Percentiles rank a stretch among this genome's conserved stretches.
Conservation (phyloP, 2,888 invertebrate species). For the Psococerastis gibbosa region DNA sequence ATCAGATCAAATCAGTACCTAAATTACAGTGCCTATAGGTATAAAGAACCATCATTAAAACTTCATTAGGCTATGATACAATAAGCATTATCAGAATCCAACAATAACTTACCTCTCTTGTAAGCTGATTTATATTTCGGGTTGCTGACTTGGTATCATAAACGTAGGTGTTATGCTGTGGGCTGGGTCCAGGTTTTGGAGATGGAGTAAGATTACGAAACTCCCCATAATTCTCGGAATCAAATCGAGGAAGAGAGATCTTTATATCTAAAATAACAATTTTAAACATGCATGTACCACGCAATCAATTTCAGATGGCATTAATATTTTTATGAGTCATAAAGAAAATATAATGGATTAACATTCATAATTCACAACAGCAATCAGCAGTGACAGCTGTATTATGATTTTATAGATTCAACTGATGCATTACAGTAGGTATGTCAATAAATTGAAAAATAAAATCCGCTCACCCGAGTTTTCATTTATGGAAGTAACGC, state of each 20-base stretch:
- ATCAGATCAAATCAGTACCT: not conserved
- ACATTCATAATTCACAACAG: too few relatives aligned
- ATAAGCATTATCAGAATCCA: too few relatives aligned
- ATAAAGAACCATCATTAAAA: too few relatives aligned
- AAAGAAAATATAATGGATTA: too few relatives aligned
- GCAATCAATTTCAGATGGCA: too few relatives aligned
- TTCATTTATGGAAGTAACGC: not conserved
- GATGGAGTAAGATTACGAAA: not conserved
- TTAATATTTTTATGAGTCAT: too few relatives aligned
- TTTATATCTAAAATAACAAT: not conserved
- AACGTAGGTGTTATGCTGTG: slow-evolving; percentile 8
- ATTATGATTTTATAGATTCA: too few relatives aligned
- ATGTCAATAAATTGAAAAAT: not conserved
- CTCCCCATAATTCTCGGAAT: slow-evolving; percentile 5
- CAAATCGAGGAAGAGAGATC: not conserved
- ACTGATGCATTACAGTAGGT: too few relatives aligned
- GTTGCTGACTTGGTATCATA: not conserved
- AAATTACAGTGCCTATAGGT: not conserved
- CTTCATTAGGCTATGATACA: too few relatives aligned
- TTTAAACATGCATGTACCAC: not conserved
- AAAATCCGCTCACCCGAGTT: not conserved
- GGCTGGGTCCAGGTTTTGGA: not conserved
- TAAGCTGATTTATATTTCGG: not conserved
- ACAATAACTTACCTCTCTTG: slow-evolving; percentile 1
- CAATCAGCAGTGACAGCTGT: too few relatives aligned